Evolutionary conservation across 2,888 invertebrate species (phyloP).

Genomic region (Lucinisca nassula): DNA sequence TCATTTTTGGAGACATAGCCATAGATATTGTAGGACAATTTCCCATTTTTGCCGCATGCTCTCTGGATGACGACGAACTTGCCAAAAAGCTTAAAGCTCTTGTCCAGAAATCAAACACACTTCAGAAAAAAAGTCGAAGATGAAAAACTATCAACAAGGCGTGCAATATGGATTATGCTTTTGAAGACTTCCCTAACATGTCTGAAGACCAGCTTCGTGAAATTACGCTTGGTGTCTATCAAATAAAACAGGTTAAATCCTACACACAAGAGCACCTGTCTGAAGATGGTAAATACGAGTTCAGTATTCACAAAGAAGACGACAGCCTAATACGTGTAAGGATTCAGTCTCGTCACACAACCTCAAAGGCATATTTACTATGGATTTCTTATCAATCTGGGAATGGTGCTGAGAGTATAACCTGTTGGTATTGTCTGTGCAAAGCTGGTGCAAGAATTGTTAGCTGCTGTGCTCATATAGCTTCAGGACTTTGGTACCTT

Average conservation of each 20-base stretch:
- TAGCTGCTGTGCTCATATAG: background rate
- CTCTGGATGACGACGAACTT: too few relatives aligned
- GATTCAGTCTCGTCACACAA: background rate
- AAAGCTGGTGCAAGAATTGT: background rate
- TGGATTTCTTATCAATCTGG: background rate
- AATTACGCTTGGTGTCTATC: slow-evolving; percentile 28
- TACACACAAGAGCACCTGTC: slow-evolving; percentile 23
- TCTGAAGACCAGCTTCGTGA: background rate
- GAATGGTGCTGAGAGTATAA: background rate
- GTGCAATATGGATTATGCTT: too few relatives aligned
- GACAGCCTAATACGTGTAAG: background rate
- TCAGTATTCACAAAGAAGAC: background rate
- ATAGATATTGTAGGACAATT: too few relatives aligned
- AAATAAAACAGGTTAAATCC: slow-evolving; percentile 6
- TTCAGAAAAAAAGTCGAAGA: too few relatives aligned
- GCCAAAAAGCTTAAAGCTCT: too few relatives aligned
- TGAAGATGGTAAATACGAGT: background rate
- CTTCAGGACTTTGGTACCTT: slow-evolving; percentile 8
- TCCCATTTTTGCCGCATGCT: too few relatives aligned
- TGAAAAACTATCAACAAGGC: too few relatives aligned
- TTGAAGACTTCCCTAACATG: background rate
- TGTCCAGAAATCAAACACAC: too few relatives aligned
- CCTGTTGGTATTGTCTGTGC: slow-evolving; percentile 17
- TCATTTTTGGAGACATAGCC: too few relatives aligned
- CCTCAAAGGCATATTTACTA: background rate